These are phyloP conservation scores for Potorous gilbertii DNA, from an alignment of 2,797 vertebrate species.

Conservation along the genomic window DNA sequence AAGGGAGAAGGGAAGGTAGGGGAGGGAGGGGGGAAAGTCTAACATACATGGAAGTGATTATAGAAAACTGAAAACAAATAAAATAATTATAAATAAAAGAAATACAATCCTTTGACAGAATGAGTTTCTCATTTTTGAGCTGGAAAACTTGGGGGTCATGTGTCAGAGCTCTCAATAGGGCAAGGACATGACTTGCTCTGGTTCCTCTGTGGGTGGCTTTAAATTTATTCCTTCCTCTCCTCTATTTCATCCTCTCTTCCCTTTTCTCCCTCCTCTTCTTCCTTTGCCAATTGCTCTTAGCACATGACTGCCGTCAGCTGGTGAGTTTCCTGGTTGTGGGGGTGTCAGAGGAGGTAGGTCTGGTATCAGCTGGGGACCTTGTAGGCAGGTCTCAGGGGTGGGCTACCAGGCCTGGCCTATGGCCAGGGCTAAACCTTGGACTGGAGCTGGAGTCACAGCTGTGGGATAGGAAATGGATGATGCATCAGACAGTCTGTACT, in stretches of 20 bases:
- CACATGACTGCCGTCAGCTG: background rate
- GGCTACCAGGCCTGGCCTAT: background rate
- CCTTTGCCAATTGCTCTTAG: background rate
- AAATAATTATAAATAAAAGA: background rate
- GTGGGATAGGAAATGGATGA: background rate
- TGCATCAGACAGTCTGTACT: accelerated
- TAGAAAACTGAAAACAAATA: too few relatives aligned
- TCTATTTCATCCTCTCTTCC: background rate
- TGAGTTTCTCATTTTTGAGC: slow-evolving; percentile 42
- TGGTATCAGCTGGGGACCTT: background rate
- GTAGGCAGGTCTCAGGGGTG: background rate
- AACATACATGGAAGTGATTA: too few relatives aligned
- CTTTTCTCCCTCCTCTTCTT: slow-evolving; percentile 4
- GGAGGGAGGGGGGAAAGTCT: too few relatives aligned
- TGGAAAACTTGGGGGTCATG: background rate
- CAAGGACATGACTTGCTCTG: background rate
- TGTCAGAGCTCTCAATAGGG: background rate
- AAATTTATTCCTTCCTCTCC: slow-evolving; percentile 28
- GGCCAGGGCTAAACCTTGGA: background rate
- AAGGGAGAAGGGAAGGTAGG: too few relatives aligned
- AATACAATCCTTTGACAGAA: slow-evolving; percentile 38
- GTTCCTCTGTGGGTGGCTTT: background rate
- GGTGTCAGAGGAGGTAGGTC: background rate
- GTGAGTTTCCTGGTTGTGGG: background rate
- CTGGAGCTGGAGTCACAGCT: accelerated